Evolutionary conservation across 2,113 vertebrate genomes (phyloP).

Genomic region (Naja naja): DNA sequence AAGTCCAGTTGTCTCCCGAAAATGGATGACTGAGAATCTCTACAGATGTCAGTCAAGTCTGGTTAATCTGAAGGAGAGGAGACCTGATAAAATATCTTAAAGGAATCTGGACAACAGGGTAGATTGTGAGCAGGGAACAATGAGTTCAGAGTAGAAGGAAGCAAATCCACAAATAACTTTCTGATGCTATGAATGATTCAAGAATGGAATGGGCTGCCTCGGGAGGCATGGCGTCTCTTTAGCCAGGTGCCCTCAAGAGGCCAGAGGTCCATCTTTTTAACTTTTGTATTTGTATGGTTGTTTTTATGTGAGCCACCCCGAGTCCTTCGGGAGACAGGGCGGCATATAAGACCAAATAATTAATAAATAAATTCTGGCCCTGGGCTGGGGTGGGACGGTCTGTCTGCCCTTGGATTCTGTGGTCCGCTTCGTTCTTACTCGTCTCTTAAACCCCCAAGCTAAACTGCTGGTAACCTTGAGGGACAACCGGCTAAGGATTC

Average conservation of each 20-base stretch:
- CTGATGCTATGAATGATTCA: not conserved
- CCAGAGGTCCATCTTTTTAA: not conserved
- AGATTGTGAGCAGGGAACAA: not conserved
- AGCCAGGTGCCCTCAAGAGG: not conserved
- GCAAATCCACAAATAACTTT: not conserved
- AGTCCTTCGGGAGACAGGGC: too few relatives aligned
- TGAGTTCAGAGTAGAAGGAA: not conserved
- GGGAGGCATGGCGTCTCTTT: not conserved
- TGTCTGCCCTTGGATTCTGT: not conserved
- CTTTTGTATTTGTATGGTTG: too few relatives aligned
- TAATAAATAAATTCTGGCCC: too few relatives aligned
- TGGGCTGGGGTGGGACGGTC: not conserved
- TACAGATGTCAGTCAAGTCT: not conserved
- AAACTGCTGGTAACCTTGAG: not conserved
- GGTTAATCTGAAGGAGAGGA: not conserved
- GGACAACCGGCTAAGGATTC: not conserved
- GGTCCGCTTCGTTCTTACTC: not conserved
- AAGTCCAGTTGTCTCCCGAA: too few relatives aligned
- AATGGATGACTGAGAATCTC: too few relatives aligned
- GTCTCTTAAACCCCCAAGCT: not conserved
- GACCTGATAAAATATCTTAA: not conserved
- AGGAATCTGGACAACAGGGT: not conserved
- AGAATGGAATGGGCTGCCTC: not conserved
- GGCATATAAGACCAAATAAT: too few relatives aligned
- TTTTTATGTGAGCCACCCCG: too few relatives aligned